Base-by-base conservation (phyloP, 2,888 invertebrate genomes). In the Eupithecia centaureata region DNA sequence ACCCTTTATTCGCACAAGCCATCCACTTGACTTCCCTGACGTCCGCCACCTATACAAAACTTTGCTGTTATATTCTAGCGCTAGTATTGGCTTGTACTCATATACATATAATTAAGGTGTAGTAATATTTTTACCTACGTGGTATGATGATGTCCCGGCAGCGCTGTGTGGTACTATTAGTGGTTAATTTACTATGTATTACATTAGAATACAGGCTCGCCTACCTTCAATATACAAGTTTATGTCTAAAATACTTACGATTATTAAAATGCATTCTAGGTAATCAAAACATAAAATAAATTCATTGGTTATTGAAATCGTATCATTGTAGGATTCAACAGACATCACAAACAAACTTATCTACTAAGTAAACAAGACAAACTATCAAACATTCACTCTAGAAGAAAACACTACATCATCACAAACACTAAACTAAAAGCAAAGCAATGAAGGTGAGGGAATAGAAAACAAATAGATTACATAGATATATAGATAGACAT, bases 1-100 rank as follows among this genome's bases (percentile, higher is more conserved):
- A 99, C 13, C 99, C 99, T 89, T 97, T 96, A 90, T 99, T 99
- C 28, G 97, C 97, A 89, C 99, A 99, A 61, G 99, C 99, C 98
- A 99, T 99, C 97, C 98, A 98, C 84, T 97, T 97, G 73, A 99
- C 97, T 85, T 99, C 98, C 75, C 97, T 94, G 61, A 97, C 97
- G 89, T 99, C 99, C 35, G 98, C 96, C 69, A 97, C 97, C 93
- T 82, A 69, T n/a, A 67, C 62, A 73, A 59, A 47, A 65, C 66
- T 63, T 71, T 72, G 64, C 52, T 66, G 56, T 81, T 83, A 79
- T 84, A 79, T 81, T 76, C 68, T 67, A 64, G 68, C 61, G 63
- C 60, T 33, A 22, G 33, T 47, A 30, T 33, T 22, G 13, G 15
- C 8, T 15, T 47, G 1, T 22, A 57, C 32, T 57, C 18, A 12